Evolutionary conservation across 2,888 invertebrate species (phyloP).

Genomic region (Dugesia japonica): DNA sequence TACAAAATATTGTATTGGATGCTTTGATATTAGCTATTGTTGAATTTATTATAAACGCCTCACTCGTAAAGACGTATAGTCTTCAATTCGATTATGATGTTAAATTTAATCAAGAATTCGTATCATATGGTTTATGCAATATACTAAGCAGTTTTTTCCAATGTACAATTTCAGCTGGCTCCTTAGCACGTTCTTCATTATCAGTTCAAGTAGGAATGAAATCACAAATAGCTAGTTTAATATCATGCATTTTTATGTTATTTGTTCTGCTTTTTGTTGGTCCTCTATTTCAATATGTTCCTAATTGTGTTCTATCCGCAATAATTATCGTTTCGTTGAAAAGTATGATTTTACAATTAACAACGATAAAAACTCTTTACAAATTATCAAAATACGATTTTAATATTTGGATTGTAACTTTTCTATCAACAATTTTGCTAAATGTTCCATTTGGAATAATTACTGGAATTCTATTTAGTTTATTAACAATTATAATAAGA

Average conservation of each 20-base stretch:
- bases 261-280: conserved; percentile 69
- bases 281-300: conserved; percentile 69
- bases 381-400: conserved; percentile 25
- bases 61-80: conserved; percentile 27
- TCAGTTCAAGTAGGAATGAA: conserved; percentile 34
- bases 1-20: conserved; percentile 24
- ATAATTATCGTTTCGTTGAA: conserved; percentile 28
- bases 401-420: conserved; percentile 26
- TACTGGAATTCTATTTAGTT: conserved; percentile 16
- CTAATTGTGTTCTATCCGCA: conserved; percentile 46
- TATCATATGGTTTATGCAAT: conserved; percentile 28
- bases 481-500: conserved; percentile 17
- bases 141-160: conserved; percentile 32
- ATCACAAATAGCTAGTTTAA: conserved; percentile 55
- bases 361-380: neutral
- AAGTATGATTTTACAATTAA: conserved; percentile 27
- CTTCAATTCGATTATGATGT: conserved; percentile 30
- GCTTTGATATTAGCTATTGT: conserved; percentile 26
- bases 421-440: conserved; percentile 17
- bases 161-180: conserved; percentile 27
- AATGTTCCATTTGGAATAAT: conserved; percentile 30
- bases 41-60: conserved; percentile 15
- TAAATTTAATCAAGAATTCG: conserved; percentile 34
- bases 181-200: conserved; percentile 26
- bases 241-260: conserved; percentile 62